Conservation (phyloP, 2,797 vertebrate species). For the Sebastiscus tertius region DNA sequence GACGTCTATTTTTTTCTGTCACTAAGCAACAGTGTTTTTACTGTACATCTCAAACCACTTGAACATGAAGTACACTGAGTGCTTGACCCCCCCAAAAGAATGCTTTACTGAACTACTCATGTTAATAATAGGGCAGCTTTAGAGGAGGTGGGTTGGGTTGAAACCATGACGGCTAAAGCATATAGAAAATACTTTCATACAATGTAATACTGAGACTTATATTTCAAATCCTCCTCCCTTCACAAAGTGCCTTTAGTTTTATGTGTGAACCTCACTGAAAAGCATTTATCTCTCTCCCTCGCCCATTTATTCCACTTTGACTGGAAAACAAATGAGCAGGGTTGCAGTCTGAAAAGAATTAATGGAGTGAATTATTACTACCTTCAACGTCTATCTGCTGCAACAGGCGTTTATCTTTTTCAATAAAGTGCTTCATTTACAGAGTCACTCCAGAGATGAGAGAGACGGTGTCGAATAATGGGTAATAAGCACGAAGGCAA, state of each 20-base stretch:
- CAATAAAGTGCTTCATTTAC: constrained; percentile 77
- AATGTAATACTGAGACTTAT: not conserved
- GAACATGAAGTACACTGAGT: not conserved
- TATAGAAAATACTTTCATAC: not conserved
- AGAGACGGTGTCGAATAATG: constrained; percentile 56
- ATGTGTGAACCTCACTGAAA: constrained; percentile 12
- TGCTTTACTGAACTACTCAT: not conserved
- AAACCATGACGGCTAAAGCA: not conserved
- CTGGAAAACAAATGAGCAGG: constrained; percentile 62
- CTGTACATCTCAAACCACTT: not conserved
- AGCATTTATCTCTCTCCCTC: constrained; percentile 38
- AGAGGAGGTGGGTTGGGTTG: not conserved
- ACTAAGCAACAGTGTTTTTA: constrained; percentile 5
- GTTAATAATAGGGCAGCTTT: not conserved
- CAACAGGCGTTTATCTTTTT: constrained; percentile 74
- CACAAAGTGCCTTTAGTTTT: constrained; percentile 7
- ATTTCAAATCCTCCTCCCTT: constrained; percentile 1
- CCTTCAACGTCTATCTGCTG: constrained; percentile 66
- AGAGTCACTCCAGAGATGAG: constrained; percentile 65
- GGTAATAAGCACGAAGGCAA: constrained; percentile 52
- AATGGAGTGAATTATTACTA: constrained; percentile 79
- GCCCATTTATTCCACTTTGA: constrained; percentile 48
- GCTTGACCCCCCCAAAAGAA: not conserved
- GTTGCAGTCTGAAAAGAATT: constrained; percentile 66
- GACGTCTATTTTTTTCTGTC: not conserved